phyloP scores from a whole-genome alignment of 2,113 vertebrate species.

The Prolemur simus region DNA sequence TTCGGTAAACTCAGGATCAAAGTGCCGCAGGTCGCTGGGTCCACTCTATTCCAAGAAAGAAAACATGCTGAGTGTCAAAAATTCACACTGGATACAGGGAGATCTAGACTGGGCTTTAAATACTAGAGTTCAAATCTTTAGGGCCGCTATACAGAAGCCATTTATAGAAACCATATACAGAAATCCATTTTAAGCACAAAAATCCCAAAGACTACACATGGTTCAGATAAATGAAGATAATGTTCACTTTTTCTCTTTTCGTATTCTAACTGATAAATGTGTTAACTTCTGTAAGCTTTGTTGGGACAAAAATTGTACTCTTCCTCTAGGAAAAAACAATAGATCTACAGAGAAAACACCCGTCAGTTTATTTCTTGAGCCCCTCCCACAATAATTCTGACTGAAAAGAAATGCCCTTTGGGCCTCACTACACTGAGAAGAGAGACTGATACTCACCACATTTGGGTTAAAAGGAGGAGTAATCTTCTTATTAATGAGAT shows the following conservation, averaged over 20 bases:
- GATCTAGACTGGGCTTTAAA: not conserved
- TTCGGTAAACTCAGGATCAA: constrained; percentile 98
- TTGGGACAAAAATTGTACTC: not conserved
- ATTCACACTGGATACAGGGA: not conserved
- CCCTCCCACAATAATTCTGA: not conserved
- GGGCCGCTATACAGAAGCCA: not conserved
- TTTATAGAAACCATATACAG: too few relatives aligned
- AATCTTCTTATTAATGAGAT: constrained; percentile 99
- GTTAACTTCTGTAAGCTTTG: not conserved
- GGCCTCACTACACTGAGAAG: constrained; percentile 64
- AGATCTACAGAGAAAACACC: not conserved
- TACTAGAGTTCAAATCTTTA: not conserved
- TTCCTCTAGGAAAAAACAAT: not conserved
- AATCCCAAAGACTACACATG: not conserved
- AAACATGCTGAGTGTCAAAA: not conserved
- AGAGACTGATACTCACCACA: constrained; percentile 89
- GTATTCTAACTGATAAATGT: not conserved
- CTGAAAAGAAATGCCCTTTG: constrained; percentile 36
- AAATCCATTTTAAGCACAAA: not conserved
- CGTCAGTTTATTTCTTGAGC: not conserved
- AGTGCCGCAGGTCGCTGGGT: constrained; percentile 96
- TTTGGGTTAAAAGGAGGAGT: constrained; percentile 99
- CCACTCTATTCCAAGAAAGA: constrained; percentile 87
- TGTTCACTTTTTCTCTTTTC: not conserved
- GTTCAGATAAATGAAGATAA: not conserved